These are phyloP conservation scores for Ochropacha duplaris DNA, from an alignment of 2,888 invertebrate species.

Conservation along the genomic window DNA sequence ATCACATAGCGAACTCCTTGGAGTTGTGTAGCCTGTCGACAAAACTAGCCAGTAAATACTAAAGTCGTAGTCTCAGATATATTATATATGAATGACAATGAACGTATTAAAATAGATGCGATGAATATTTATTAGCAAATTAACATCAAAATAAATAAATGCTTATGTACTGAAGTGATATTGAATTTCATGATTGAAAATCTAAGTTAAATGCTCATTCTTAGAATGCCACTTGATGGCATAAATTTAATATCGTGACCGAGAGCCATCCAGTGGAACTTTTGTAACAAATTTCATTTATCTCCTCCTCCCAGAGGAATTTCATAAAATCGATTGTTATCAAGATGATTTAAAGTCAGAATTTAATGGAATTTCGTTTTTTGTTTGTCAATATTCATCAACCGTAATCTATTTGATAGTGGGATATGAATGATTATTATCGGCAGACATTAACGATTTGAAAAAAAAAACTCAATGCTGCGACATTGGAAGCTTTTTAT, in stretches of 20 bases:
- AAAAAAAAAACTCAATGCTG: not conserved
- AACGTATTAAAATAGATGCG: too few relatives aligned
- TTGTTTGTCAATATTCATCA: conserved; percentile 35
- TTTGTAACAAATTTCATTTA: conserved; percentile 81
- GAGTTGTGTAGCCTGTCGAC: too few relatives aligned
- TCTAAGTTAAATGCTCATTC: conserved; percentile 70
- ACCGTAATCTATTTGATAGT: conserved; percentile 8
- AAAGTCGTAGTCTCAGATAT: too few relatives aligned
- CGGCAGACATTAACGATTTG: conserved; percentile 8
- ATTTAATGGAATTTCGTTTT: conserved; percentile 47
- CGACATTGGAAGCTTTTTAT: conserved; percentile 6
- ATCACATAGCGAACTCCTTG: too few relatives aligned
- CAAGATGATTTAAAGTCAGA: conserved; percentile 66
- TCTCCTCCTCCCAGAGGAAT: conserved; percentile 66
- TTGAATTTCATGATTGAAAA: conserved; percentile 67
- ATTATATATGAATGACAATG: too few relatives aligned
- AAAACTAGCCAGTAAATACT: too few relatives aligned
- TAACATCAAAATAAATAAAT: too few relatives aligned
- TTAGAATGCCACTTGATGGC: conserved; percentile 74
- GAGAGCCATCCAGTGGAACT: conserved; percentile 68
- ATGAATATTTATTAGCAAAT: conserved; percentile 4
- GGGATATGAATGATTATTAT: conserved; percentile 16
- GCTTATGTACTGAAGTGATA: conserved; percentile 45
- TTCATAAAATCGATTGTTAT: conserved; percentile 76
- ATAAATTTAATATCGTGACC: conserved; percentile 79